Evolutionary conservation across 2,113 vertebrate species (phyloP).

Genomic region (Siniperca knerii): DNA sequence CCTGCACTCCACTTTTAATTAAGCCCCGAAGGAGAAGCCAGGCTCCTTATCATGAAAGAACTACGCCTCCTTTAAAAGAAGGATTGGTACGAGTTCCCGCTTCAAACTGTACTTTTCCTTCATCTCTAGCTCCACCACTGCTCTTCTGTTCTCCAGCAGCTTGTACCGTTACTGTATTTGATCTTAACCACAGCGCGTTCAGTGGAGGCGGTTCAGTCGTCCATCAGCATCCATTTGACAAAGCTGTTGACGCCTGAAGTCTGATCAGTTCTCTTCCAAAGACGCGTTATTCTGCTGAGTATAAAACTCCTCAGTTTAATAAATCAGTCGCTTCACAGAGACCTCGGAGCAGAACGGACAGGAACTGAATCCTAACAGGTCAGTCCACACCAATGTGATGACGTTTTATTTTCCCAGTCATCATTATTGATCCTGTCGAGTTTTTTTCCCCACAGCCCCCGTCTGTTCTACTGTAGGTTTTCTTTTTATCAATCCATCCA

Average conservation of each 20-base stretch:
- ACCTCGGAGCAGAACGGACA: neutral
- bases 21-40: conserved; percentile 41
- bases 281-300: neutral
- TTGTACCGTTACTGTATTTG: conserved; percentile 21
- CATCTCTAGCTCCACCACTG: neutral
- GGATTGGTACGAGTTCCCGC: conserved; percentile 2
- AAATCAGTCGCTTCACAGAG: neutral
- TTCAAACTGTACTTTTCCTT: conserved; percentile 19
- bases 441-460: too few relatives aligned
- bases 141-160: conserved; percentile 19
- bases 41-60: conserved; percentile 45
- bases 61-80: conserved; percentile 6
- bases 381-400: neutral
- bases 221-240: conserved; percentile 11
- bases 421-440: too few relatives aligned
- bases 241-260: neutral
- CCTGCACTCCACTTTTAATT: conserved; percentile 38
- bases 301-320: conserved; percentile 4
- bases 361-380: neutral
- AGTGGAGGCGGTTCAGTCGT: neutral
- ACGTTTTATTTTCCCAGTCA: neutral
- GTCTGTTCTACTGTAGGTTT: too few relatives aligned
- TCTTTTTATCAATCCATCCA: too few relatives aligned
- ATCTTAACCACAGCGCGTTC: neutral
- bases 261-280: neutral